Evolutionary conservation across 2,797 vertebrate genomes (phyloP).

Genomic region (Intellagama lesueurii): DNA sequence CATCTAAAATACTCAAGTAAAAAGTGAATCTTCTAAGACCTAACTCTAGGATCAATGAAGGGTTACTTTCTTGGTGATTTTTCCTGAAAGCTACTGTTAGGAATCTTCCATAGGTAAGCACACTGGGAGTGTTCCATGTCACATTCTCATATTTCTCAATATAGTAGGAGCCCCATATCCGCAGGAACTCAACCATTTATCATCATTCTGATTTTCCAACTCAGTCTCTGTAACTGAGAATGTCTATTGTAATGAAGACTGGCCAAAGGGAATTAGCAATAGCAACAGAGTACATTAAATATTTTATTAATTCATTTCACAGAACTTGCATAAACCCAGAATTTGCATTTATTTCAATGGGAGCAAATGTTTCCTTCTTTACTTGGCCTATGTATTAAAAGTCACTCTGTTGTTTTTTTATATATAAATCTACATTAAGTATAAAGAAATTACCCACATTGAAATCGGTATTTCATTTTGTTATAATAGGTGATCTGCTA

Average conservation of each 20-base stretch:
- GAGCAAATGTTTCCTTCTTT: neutral
- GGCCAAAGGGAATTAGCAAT: neutral
- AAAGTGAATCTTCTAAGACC: neutral
- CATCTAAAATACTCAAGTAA: neutral
- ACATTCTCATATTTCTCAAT: neutral
- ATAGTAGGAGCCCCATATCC: too few relatives aligned
- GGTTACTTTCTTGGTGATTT: neutral
- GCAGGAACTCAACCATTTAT: neutral
- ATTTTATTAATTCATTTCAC: neutral
- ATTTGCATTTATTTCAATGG: neutral
- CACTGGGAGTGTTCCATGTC: neutral
- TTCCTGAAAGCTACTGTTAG: neutral
- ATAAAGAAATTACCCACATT: conserved; percentile 14
- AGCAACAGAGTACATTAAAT: neutral
- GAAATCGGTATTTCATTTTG: neutral
- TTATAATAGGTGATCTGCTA: conserved; percentile 54
- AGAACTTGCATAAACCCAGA: neutral
- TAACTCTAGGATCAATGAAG: neutral
- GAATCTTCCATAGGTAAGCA: neutral
- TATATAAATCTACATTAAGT: neutral
- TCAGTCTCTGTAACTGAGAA: neutral
- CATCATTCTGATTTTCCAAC: neutral
- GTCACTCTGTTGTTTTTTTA: neutral
- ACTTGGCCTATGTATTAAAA: neutral
- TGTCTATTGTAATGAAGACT: neutral